Evolutionary conservation across 2,113 vertebrate species (phyloP), one percentile per base, ranked within the genome.

Genomic region (Podilymbus podiceps): DNA sequence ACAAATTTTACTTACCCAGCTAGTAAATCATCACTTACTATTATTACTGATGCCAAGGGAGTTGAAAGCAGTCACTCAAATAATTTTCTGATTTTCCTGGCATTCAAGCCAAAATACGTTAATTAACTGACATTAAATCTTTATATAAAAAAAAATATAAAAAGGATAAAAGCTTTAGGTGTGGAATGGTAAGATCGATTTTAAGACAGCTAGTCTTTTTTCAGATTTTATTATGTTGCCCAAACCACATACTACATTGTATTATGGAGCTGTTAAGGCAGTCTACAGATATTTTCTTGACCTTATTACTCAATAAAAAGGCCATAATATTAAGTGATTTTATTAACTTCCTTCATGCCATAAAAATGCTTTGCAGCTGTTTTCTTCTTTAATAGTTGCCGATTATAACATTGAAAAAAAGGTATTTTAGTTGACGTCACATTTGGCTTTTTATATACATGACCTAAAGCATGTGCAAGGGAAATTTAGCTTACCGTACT

Each of bases 221-320:
- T 53, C 80, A 77, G 49, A 24, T 81, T 79, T 86, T 60, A 31
- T 88, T 59, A 40, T 25, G 33, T 8, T 86, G 69, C 75, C 85
- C 86, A 75, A 86, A 8, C n/a, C 77, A 72, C 68, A 49, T 22
- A 30, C 76, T 69, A 11, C 7, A 7, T 3, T 15, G 18, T 50
- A 44, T 46, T 35, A 67, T 10, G 47, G 72, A 86, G 88, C 55
- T 9, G 7, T 81, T 93, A 81, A 88, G n/a, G 72, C 11, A 60
- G 14, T 24, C 81, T 63, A 75, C 58, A 53, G 60, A 22, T 69
- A 12, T 66, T 86, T 91, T 80, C 93, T 79, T 80, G 77, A 93
- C 86, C 85, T 91, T 84, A 50, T 55, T 46, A 23, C 46, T 87
- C 14, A 5, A 53, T 82, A 82, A 97, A 97, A 90, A 82, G 14